These are phyloP conservation scores for Theretra japonica DNA, from an alignment of 2,888 invertebrate species.

Conservation along the genomic window DNA sequence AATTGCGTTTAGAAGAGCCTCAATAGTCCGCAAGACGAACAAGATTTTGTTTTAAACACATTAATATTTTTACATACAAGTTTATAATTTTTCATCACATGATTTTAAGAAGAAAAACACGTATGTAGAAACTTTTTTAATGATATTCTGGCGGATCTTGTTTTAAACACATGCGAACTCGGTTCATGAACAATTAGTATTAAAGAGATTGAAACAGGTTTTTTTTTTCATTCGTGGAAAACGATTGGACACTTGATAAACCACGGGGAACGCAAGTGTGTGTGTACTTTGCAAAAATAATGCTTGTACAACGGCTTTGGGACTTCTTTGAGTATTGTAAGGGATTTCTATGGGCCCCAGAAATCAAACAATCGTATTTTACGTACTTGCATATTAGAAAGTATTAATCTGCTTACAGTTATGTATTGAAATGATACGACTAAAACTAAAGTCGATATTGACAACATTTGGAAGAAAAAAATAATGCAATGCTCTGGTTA, in stretches of 20 bases:
- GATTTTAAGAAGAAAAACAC: neutral
- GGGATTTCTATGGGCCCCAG: neutral
- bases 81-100: neutral
- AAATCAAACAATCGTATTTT: too few relatives aligned
- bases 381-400: too few relatives aligned
- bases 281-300: neutral
- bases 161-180: neutral
- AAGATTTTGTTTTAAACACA: too few relatives aligned
- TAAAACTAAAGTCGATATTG: too few relatives aligned
- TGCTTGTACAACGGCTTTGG: neutral
- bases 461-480: too few relatives aligned
- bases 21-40: too few relatives aligned
- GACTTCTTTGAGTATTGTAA: neutral
- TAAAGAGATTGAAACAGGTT: constrained; percentile 12
- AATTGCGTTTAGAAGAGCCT: too few relatives aligned
- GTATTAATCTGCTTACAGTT: too few relatives aligned
- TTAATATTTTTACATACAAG: too few relatives aligned
- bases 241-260: neutral
- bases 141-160: neutral
- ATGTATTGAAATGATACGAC: too few relatives aligned
- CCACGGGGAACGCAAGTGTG: neutral
- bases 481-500: too few relatives aligned
- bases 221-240: neutral
- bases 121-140: neutral
- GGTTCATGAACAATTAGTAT: neutral